Conservation (phyloP, 2,113 vertebrate genomes). For the Campylorhamphus procurvoides region DNA sequence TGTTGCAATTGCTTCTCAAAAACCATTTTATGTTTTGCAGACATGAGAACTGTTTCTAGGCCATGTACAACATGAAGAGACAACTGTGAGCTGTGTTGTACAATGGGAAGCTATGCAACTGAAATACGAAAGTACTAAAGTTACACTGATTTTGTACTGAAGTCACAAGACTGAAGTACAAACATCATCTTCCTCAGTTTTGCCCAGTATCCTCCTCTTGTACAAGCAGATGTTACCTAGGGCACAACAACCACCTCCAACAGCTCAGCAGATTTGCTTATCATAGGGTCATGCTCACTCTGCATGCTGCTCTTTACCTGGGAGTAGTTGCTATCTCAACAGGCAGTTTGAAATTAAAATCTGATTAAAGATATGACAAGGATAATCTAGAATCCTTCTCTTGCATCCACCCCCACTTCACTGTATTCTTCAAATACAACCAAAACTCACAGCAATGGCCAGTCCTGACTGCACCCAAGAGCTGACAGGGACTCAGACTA, state of each 20-base stretch:
- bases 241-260: not conserved
- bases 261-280: not conserved
- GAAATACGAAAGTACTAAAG: not conserved
- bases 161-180: not conserved
- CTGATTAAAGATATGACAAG: not conserved
- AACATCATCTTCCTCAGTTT: not conserved
- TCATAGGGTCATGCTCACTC: not conserved
- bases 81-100: not conserved
- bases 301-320: not conserved
- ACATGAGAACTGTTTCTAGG: not conserved
- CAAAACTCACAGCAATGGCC: not conserved
- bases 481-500: not conserved
- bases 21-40: not conserved
- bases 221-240: not conserved
- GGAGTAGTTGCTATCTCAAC: not conserved
- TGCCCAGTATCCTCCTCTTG: not conserved
- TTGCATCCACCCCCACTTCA: not conserved
- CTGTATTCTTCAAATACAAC: not conserved
- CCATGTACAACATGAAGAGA: not conserved
- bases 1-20: not conserved
- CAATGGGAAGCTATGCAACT: not conserved
- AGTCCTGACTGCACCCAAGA: not conserved
- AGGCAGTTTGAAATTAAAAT: not conserved
- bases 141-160: not conserved
- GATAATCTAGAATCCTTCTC: not conserved